Evolutionary conservation across 2,797 vertebrate genomes (phyloP).

Genomic region (Chanos chanos): DNA sequence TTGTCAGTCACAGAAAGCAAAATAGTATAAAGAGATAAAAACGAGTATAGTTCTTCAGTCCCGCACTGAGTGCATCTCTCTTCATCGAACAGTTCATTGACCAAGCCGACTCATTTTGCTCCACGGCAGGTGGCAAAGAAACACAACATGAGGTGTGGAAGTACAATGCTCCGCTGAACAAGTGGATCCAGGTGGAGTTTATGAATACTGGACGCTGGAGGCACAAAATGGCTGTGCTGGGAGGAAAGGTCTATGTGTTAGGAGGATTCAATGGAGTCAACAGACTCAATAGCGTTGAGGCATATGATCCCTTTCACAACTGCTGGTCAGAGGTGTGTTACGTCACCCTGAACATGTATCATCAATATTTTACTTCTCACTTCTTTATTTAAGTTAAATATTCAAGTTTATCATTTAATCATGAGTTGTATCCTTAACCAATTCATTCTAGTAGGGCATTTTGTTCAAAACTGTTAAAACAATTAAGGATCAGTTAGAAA

Average conservation of each 20-base stretch:
- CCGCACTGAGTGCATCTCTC: too few relatives aligned
- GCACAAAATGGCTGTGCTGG: slow-evolving; percentile 92
- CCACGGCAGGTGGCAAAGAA: slow-evolving; percentile 87
- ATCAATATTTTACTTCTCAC: neutral
- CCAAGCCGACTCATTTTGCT: too few relatives aligned
- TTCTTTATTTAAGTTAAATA: neutral
- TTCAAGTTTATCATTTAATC: too few relatives aligned
- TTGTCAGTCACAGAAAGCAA: too few relatives aligned
- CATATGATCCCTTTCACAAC: slow-evolving; percentile 95
- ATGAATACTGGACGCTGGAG: slow-evolving; percentile 87
- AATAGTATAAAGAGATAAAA: too few relatives aligned
- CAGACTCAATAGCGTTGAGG: slow-evolving; percentile 86
- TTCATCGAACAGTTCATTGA: too few relatives aligned
- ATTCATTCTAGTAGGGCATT: too few relatives aligned
- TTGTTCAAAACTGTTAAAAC: too few relatives aligned
- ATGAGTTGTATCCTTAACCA: too few relatives aligned
- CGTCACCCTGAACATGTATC: neutral
- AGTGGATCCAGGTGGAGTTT: slow-evolving; percentile 93
- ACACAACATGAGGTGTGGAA: slow-evolving; percentile 95
- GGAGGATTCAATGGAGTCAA: slow-evolving; percentile 91
- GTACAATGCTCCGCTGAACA: slow-evolving; percentile 94
- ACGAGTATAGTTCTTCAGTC: too few relatives aligned
- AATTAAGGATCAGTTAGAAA: too few relatives aligned
- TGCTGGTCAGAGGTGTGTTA: slow-evolving; percentile 86
- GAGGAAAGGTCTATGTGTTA: slow-evolving; percentile 86